Evolutionary conservation across 2,888 invertebrate species (phyloP), one percentile per base, ranked within the genome.

Genomic region (Chalcis sispes): DNA sequence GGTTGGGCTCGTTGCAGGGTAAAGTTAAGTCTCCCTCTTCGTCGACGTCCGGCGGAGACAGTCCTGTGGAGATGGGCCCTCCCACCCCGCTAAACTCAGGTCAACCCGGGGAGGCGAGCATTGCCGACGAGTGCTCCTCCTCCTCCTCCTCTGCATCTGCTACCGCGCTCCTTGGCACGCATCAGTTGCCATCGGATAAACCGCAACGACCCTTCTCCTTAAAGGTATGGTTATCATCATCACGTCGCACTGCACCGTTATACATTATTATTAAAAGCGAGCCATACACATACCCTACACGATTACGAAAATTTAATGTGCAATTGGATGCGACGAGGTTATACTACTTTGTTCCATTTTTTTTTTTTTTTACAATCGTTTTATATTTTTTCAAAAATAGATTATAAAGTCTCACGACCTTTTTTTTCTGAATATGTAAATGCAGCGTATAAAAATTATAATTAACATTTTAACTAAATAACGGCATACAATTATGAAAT

Each of bases 141-240:
- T 32, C 72, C 46, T 69, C 72, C 25, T 40, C 52, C 32, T n/a
- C 59, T 79, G 83, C 87, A 73, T 79, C 86, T 77, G 85, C 83
- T 78, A 81, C 84, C 36, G 42, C 42, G 13, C 2, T 15, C 7
- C 15, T 15, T 83, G 84, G 81, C 7, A 80, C 82, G 82, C 89
- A 87, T 85, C 88, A 85, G 82, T 84, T 83, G 85, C 79, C 85
- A 77, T 87, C 86, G 86, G 88, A 89, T 80, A 91, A 91, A 89
- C 90, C 91, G 80, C 91, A 91, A 87, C 90, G 91, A 87, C 91
- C 91, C 84, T 91, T 91, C 88, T 90, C 91, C 81, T 89, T 91
- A 83, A 91, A 91, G 92, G 92, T 91, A 91, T 76, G 78, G 48
- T 50, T 66, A 20, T 25, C 54, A 54, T 46, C 32, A 23, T 62